Percentiles rank a stretch among this genome's conserved stretches.
phyloP scores from a whole-genome alignment of 2,888 invertebrate genomes.

The Taphrorychus bicolor region DNA sequence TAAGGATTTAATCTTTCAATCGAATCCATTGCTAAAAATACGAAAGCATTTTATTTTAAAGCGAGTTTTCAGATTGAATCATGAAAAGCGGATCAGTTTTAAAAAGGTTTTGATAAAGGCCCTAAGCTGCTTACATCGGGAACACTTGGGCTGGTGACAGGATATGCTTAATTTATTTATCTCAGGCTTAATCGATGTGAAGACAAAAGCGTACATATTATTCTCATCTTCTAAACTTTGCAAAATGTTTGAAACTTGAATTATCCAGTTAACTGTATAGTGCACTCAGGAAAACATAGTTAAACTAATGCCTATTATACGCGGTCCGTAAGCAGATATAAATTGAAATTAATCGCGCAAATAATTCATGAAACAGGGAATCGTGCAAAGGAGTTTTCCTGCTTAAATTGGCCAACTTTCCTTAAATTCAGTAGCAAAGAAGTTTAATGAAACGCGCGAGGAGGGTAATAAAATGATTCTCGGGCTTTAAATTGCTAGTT shows the following conservation, averaged over 20 bases:
- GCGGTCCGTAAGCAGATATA: neutral
- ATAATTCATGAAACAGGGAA: neutral
- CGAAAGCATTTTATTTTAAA: neutral
- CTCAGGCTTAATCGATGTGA: neutral
- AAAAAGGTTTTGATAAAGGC: neutral
- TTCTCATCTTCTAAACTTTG: neutral
- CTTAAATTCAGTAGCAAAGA: neutral
- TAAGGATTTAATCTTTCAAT: conserved; percentile 5
- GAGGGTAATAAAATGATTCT: conserved; percentile 4
- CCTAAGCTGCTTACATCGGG: neutral
- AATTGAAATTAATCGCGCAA: conserved; percentile 6
- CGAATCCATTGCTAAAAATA: neutral
- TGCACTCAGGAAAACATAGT: neutral
- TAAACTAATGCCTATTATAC: neutral
- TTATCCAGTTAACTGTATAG: neutral
- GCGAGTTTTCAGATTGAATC: neutral
- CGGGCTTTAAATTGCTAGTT: neutral
- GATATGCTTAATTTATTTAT: neutral
- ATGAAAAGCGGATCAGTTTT: conserved; percentile 2
- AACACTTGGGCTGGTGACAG: neutral
- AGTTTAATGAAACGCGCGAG: conserved; percentile 4
- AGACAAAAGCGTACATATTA: too few species aligned
- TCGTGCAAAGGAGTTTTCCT: neutral
- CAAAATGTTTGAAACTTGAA: neutral
- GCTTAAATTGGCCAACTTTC: conserved; percentile 3